Evolutionary conservation across 2,113 vertebrate species (phyloP).

Genomic region (Prunella himalayana): DNA sequence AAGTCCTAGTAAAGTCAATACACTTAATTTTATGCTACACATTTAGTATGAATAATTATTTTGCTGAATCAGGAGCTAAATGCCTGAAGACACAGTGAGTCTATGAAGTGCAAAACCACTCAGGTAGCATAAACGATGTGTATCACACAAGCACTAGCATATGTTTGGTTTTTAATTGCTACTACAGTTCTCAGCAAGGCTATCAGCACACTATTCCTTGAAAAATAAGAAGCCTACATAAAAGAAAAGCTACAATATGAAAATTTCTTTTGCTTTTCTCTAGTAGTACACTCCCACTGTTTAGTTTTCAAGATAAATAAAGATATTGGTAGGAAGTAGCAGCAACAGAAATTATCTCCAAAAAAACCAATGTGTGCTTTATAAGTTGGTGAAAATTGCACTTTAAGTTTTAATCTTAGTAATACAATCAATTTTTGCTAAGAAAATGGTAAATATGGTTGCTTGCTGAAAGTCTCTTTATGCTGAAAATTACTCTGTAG

Average conservation of each 20-base stretch:
- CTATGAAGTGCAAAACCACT: neutral
- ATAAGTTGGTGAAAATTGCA: neutral
- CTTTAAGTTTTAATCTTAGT: neutral
- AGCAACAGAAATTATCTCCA: neutral
- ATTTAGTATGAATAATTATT: neutral
- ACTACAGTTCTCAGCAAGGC: neutral
- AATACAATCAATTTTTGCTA: neutral
- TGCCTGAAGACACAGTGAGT: neutral
- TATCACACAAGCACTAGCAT: neutral
- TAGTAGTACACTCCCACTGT: neutral
- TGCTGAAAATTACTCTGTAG: neutral
- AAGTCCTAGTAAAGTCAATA: neutral
- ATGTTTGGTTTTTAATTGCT: neutral
- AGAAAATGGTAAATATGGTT: neutral
- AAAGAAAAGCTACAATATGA: neutral
- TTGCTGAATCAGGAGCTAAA: neutral
- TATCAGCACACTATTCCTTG: neutral
- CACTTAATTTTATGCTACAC: neutral
- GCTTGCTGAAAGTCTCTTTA: neutral
- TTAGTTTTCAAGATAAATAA: neutral
- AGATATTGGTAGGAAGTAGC: neutral
- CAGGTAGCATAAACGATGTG: neutral
- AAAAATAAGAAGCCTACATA: neutral
- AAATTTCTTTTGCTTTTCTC: neutral
- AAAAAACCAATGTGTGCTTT: neutral